Evolutionary conservation across 2,888 invertebrate genomes (phyloP).

Genomic region (Hyppa rectilinea): DNA sequence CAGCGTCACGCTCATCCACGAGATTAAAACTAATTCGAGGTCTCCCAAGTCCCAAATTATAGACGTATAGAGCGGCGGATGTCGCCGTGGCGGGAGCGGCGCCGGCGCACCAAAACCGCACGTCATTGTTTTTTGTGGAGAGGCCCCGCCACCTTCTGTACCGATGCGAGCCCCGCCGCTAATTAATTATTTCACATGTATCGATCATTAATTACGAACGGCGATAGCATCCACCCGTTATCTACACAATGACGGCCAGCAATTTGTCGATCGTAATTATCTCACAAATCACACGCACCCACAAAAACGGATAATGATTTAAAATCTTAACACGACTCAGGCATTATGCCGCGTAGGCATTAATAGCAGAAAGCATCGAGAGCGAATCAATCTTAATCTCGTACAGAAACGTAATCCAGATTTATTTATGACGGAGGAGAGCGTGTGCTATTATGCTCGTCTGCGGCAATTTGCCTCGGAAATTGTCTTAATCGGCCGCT

Average conservation of each 20-base stretch:
- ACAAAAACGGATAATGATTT: constrained; percentile 87
- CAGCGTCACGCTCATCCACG: constrained; percentile 88
- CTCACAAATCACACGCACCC: constrained; percentile 84
- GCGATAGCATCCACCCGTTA: constrained; percentile 85
- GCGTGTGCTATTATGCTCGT: constrained; percentile 91
- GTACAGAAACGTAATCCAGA: constrained; percentile 90
- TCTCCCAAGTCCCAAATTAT: constrained; percentile 90
- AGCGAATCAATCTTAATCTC: constrained; percentile 91
- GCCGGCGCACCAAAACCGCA: constrained; percentile 88
- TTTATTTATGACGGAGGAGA: constrained; percentile 89
- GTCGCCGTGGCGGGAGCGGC: constrained; percentile 86
- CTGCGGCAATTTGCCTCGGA: constrained; percentile 91
- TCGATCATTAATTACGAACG: constrained; percentile 89
- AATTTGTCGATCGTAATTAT: constrained; percentile 90
- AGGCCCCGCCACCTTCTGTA: constrained; percentile 81
- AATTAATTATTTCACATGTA: constrained; percentile 91
- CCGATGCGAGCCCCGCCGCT: constrained; percentile 83
- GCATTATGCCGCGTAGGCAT: constrained; percentile 86
- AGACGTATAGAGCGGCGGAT: constrained; percentile 86
- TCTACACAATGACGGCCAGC: constrained; percentile 87
- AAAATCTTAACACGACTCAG: constrained; percentile 85
- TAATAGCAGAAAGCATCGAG: constrained; percentile 89
- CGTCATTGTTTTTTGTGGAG: constrained; percentile 90
- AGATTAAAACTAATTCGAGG: constrained; percentile 90
- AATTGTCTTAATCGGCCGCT: constrained; percentile 91